Base-by-base conservation (phyloP, 2,888 invertebrate species). In the Vandiemenella viatica region DNA sequence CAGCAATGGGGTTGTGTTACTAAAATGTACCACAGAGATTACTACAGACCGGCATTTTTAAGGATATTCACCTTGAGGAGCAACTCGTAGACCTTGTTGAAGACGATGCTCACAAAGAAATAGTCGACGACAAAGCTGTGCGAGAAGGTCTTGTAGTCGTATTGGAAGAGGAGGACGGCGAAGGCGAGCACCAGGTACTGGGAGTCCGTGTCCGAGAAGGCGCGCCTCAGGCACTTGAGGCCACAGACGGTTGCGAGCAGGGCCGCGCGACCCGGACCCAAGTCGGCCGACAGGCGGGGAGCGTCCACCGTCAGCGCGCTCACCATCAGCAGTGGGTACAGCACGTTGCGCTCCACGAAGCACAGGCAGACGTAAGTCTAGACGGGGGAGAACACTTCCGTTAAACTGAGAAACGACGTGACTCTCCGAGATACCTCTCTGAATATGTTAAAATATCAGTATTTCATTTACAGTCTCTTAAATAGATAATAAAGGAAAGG, bases 41-140 rank as follows among this genome's bases (percentile, higher is more conserved):
- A 32, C 10, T 13, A 32, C n/a, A 32, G 10, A n/a, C 32, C 10
- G n/a, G n/a, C 5, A 32, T 32, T 32, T 32, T 32, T 32, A 3
- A 32, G n/a, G n/a, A n/a, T 20, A 55, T 58, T 63, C 60, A 86
- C 86, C 77, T 97, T 97, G 43, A 97, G 72, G 55, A 93, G 68
- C 60, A 97, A 80, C 70, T 98, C 97, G 65, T 88, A 83, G 52
- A 88, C 80, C 67, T 96, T 95, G 59, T 80, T 81, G 60, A 86
- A 90, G 40, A 87, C 74, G 52, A 95, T 83, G 48, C 89, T 84
- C 58, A 89, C 83, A 55, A 97, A 71, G 68, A 91, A 96, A 66
- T 92, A 92, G 66, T 95, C 90, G 1, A 96, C 76, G 13, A 96
- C 76, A 64, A 95, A 93, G 0, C 88, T 86, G 66, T 93, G 90